phyloP scores from a whole-genome alignment of 2,797 vertebrate species.

The Anabacerthia variegaticeps region DNA sequence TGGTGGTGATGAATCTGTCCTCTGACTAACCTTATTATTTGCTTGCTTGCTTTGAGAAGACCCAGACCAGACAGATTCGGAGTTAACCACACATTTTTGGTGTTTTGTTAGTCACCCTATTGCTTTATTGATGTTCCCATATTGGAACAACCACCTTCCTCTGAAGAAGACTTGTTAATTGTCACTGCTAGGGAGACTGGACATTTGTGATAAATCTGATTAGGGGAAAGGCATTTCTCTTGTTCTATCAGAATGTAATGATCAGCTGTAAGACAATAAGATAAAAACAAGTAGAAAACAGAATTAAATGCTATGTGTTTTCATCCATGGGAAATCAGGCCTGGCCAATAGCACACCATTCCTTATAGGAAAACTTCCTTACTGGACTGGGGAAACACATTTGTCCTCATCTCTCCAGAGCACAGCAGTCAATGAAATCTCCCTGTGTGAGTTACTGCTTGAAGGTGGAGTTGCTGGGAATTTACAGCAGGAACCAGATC shows the following conservation, averaged over 20 bases:
- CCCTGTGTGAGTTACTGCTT: neutral
- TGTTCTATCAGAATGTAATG: neutral
- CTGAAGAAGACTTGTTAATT: neutral
- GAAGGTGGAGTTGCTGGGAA: neutral
- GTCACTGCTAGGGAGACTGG: neutral
- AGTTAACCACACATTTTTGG: neutral
- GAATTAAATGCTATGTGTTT: neutral
- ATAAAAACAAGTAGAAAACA: neutral
- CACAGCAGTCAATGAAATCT: fast-evolving
- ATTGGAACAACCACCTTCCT: neutral
- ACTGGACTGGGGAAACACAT: neutral
- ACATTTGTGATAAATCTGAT: neutral
- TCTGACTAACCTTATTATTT: constrained; percentile 1
- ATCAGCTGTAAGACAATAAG: neutral
- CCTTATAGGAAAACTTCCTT: neutral
- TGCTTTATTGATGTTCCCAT: neutral
- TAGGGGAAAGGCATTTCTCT: neutral
- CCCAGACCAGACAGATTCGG: neutral
- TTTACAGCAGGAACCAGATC: neutral
- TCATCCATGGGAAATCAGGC: neutral
- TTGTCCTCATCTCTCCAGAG: neutral
- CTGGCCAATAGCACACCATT: neutral
- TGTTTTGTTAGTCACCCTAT: neutral
- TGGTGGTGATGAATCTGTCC: neutral
- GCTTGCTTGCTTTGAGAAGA: neutral